Base-by-base conservation (phyloP, 2,888 invertebrate species). In the Drosophila incognita region DNA sequence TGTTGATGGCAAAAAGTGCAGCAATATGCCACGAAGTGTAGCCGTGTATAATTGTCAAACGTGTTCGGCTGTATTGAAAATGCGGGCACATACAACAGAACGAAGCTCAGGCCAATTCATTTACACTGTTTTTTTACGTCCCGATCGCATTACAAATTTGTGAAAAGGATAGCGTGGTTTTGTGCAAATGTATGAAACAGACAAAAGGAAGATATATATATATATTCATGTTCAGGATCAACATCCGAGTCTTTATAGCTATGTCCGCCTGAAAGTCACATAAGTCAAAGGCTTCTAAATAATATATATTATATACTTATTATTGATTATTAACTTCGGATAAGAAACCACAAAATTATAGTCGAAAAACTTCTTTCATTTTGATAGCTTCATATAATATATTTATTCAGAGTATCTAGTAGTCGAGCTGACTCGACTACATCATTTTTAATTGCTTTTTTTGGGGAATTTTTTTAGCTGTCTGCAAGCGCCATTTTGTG, bases 21-120 rank as follows among this genome's bases (percentile, higher is more conserved):
- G 68, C 86, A 90, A 90, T 86, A 86, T 83, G 82, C 81, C 82
- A 79, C 80, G 77, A 87, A 83, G 88, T 88, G 83, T 83, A 87
- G 76, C 76, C 89, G 80, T 86, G 89, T 83, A 88, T 87, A 90
- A 87, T 87, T 87, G 87, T 90, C 89, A 86, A 90, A 88, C 87
- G 88, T 86, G 86, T 89, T 85, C 83, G 72, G 79, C 69, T 74
- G 81, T 86, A 83, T 78, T 73, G 79, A 79, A 81, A 74, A 51
- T 76, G 48, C 67, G 46, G n/a, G 62, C 71, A 68, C 48, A 74
- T 53, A 75, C 64, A 68, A 38, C 36, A 61, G 21, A n/a, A 31
- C 33, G 31, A 13, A 48, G 40, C 31, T 36, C 31, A 33, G 63
- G 59, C 70, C 77, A 89, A 84, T 84, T 74, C 72, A 87, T 80